Conservation (phyloP, 2,797 vertebrate species). For the Cercopithecus neglectus region DNA sequence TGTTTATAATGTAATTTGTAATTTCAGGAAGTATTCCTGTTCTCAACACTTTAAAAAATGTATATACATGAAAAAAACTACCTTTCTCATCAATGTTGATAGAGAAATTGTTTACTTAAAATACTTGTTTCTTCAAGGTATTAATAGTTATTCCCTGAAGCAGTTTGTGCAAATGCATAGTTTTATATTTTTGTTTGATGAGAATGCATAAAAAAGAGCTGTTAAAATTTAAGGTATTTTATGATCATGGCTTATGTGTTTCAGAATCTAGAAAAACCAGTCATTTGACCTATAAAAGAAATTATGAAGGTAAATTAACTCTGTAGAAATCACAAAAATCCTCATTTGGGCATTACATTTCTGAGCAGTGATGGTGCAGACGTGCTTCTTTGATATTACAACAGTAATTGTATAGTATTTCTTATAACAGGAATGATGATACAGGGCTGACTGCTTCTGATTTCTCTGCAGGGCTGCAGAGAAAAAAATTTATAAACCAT, state of each 20-base stretch:
- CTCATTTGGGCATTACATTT: neutral
- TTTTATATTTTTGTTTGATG: neutral
- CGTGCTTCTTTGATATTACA: fast-evolving
- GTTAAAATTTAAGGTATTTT: neutral
- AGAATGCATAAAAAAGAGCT: neutral
- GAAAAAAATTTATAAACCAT: neutral
- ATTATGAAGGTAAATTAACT: neutral
- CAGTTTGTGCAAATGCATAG: neutral
- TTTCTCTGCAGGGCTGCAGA: neutral
- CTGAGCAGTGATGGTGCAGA: neutral
- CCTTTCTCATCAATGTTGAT: neutral
- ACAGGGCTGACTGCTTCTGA: neutral
- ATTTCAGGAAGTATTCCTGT: neutral
- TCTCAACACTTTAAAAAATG: neutral
- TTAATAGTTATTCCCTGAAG: neutral
- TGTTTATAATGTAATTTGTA: neutral
- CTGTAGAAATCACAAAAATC: neutral
- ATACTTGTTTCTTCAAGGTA: neutral
- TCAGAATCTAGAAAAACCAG: neutral
- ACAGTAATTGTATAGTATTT: fast-evolving
- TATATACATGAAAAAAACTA: neutral
- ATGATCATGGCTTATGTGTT: neutral
- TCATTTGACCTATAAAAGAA: neutral
- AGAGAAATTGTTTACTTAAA: neutral
- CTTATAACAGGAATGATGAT: neutral